phyloP scores from a whole-genome alignment of 2,888 invertebrate species.

The Caenorhabditis sp. region DNA sequence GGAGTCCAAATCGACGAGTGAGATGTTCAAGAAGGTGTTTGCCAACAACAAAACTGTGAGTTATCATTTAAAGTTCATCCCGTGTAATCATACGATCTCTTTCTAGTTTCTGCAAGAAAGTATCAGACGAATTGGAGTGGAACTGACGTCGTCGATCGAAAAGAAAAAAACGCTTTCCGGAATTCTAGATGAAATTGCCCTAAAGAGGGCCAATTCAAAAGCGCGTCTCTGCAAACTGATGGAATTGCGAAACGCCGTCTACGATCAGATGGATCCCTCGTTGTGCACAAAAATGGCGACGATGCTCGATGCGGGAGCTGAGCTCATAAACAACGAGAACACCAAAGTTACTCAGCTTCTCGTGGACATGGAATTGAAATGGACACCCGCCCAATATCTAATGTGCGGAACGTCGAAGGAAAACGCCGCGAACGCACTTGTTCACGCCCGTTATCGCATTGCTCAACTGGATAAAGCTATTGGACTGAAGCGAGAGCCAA shows the following conservation, averaged over 20 bases:
- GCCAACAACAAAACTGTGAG: conserved; percentile 14
- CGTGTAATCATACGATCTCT: background rate
- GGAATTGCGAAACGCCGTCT: conserved; percentile 24
- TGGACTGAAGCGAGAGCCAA: conserved; percentile 37
- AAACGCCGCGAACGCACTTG: conserved; percentile 52
- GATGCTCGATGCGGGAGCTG: conserved; percentile 27
- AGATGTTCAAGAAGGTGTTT: conserved; percentile 31
- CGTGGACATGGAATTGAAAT: conserved; percentile 51
- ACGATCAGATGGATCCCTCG: conserved; percentile 26
- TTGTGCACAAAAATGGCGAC: conserved; percentile 5
- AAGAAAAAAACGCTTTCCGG: conserved; percentile 23
- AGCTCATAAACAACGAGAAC: conserved; percentile 43
- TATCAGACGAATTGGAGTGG: conserved; percentile 34
- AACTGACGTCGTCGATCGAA: conserved; percentile 3
- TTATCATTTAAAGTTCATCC: background rate
- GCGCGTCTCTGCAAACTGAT: conserved; percentile 18
- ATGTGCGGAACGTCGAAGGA: conserved; percentile 63
- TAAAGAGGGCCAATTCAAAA: conserved; percentile 21
- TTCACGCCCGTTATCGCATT: conserved; percentile 81
- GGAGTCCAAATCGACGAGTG: conserved; percentile 16
- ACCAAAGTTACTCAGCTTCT: conserved; percentile 54
- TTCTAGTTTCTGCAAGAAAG: conserved; percentile 43
- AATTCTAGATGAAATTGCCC: conserved; percentile 30
- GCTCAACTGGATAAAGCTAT: conserved; percentile 25
- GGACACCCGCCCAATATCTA: conserved; percentile 59